Conservation (phyloP, 2,797 vertebrate genomes). For the Acomys russatus region DNA sequence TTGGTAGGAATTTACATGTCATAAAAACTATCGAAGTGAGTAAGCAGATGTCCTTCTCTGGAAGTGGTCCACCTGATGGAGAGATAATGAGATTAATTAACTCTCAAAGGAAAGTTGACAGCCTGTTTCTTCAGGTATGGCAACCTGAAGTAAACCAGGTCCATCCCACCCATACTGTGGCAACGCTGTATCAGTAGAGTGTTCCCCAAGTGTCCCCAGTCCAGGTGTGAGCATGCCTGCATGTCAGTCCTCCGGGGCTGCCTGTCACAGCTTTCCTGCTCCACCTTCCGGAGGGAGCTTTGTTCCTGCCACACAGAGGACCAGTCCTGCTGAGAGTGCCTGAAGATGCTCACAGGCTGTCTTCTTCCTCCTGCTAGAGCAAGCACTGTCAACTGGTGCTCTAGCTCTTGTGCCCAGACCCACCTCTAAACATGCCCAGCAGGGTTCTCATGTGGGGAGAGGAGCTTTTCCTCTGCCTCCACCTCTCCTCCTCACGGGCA, state of each 20-base stretch:
- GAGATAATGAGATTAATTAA: background rate
- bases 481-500: background rate
- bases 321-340: background rate
- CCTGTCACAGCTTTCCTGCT: background rate
- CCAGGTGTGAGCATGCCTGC: background rate
- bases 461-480: background rate
- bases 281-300: background rate
- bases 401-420: background rate
- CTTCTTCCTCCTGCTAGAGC: background rate
- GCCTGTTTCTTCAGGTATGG: background rate
- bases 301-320: background rate
- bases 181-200: background rate
- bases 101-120: background rate
- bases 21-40: background rate
- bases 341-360: background rate
- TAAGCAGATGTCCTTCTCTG: background rate
- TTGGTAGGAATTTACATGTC: background rate
- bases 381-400: background rate
- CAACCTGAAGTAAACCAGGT: background rate
- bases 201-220: background rate
- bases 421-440: background rate
- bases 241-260: background rate
- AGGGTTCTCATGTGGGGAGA: background rate
- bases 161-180: background rate
- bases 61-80: background rate